Percentiles rank a stretch among this genome's conserved stretches.
These are phyloP conservation scores for Centroberyx gerrardi DNA, from an alignment of 2,797 vertebrate genomes.

Conservation along the genomic window DNA sequence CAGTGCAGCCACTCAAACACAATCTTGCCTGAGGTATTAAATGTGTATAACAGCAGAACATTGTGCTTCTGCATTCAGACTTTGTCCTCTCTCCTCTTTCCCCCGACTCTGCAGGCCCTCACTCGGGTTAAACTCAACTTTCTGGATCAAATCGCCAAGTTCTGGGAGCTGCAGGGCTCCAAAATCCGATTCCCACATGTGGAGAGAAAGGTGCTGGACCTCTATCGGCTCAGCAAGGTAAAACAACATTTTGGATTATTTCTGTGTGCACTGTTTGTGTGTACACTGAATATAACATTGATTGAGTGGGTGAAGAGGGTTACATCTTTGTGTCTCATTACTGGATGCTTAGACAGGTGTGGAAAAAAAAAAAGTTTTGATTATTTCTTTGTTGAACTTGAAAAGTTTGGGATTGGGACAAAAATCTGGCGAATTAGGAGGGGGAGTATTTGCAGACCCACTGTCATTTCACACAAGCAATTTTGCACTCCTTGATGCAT, in stretches of 20 bases:
- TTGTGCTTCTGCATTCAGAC: slow-evolving; percentile 2
- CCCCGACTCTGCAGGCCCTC: slow-evolving; percentile 88
- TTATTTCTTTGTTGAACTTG: background rate
- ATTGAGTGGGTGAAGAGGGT: background rate
- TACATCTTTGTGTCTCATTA: background rate
- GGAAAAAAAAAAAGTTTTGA: background rate
- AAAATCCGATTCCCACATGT: slow-evolving; percentile 96
- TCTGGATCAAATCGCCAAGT: slow-evolving; percentile 97
- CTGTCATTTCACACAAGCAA: background rate
- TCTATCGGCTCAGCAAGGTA: slow-evolving; percentile 97
- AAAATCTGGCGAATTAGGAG: background rate
- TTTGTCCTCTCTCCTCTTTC: slow-evolving; percentile 17
- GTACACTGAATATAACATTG: background rate
- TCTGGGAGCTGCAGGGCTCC: slow-evolving; percentile 98
- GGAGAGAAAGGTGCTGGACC: slow-evolving; percentile 95
- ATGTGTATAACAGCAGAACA: slow-evolving; percentile 11
- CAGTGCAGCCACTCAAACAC: slow-evolving; percentile 29
- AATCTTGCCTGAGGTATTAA: slow-evolving; percentile 29
- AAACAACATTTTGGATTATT: background rate
- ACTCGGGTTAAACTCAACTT: slow-evolving; percentile 98
- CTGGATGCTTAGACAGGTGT: background rate
- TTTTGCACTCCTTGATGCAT: background rate
- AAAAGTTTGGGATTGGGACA: background rate
- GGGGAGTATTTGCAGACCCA: background rate
- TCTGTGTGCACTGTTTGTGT: background rate